Evolutionary conservation across 1,140 invertebrate genomes (phyloP), one percentile per base, ranked within the genome.

Genomic region (Cherax destructor): DNA sequence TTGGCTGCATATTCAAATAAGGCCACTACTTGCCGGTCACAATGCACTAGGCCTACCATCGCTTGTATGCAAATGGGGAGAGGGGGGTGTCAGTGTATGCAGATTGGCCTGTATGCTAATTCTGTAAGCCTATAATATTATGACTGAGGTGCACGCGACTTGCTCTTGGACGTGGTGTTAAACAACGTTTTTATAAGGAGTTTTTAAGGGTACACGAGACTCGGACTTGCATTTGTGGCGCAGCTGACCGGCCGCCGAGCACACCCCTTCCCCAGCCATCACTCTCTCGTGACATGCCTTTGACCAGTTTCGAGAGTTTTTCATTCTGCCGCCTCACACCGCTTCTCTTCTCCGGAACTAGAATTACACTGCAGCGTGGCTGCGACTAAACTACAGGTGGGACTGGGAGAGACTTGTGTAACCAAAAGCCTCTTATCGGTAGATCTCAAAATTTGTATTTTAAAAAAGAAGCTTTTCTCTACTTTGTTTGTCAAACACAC

Each of bases 81-180:
- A 5, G 59, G 65, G 50, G 86, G n/a, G n/a, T n/a, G 65, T 52
- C 56, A 61, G 84, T 92, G 81, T 92, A 92, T 92, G 91, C 86
- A 92, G 86, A 92, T 92, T 77, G 79, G 74, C 50, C 49, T 91
- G 88, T 84, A 91, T 74, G 83, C 88, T 91, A 91, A 91, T 91
- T 69, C 83, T 56, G 74, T 88, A 88, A 88, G 91, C 91, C 91
- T 92, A 92, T 92, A 92, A 88, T 92, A 88, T 92, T 92, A 79
- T 88, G 91, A 92, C 72, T 84, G 52, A 41, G 79, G 76, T 30
- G 86, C 91, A 92, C 91, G 91, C 91, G 91, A 88, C 91, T 84
- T 24, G 9, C 49, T 86, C 61, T 47, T 21, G n/a, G 47, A 84
- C 24, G 76, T 49, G n/a, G 24, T 92, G 49, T 83, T 77, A 56